Conservation (phyloP, 2,113 vertebrate genomes). For the Cairina moschata region DNA sequence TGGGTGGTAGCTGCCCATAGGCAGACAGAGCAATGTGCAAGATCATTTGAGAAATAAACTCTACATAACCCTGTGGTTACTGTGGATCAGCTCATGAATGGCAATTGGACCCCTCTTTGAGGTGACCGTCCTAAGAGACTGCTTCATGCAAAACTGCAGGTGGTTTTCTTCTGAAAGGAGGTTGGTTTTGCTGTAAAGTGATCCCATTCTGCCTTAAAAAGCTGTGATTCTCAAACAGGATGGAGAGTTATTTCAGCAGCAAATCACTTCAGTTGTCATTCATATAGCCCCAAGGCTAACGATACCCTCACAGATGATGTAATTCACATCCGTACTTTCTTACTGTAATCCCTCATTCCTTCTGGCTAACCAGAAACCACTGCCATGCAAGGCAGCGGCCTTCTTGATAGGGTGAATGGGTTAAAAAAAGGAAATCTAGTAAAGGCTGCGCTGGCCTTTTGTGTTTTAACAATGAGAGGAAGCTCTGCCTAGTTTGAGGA, state of each 20-base stretch:
- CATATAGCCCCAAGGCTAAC: background rate
- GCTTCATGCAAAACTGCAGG: background rate
- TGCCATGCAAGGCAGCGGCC: background rate
- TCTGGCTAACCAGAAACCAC: background rate
- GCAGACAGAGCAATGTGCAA: background rate
- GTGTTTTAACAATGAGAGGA: constrained; percentile 78
- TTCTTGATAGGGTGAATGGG: constrained; percentile 53
- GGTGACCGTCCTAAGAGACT: background rate
- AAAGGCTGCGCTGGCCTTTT: constrained; percentile 58
- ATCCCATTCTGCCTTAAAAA: background rate
- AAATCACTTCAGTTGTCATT: background rate
- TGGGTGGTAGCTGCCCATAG: background rate
- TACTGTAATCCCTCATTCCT: background rate
- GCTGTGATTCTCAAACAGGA: background rate
- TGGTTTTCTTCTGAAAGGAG: background rate
- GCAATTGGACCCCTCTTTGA: background rate
- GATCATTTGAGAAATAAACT: background rate
- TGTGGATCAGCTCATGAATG: background rate
- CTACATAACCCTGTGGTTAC: background rate
- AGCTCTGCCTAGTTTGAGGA: constrained; percentile 77
- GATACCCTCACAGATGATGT: background rate
- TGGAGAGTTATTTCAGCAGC: background rate
- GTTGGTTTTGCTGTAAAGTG: background rate
- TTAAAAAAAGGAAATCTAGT: constrained; percentile 67
- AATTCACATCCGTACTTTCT: background rate